These are phyloP conservation scores for Carcina quercana DNA, from an alignment of 2,888 invertebrate genomes.

Conservation along the genomic window DNA sequence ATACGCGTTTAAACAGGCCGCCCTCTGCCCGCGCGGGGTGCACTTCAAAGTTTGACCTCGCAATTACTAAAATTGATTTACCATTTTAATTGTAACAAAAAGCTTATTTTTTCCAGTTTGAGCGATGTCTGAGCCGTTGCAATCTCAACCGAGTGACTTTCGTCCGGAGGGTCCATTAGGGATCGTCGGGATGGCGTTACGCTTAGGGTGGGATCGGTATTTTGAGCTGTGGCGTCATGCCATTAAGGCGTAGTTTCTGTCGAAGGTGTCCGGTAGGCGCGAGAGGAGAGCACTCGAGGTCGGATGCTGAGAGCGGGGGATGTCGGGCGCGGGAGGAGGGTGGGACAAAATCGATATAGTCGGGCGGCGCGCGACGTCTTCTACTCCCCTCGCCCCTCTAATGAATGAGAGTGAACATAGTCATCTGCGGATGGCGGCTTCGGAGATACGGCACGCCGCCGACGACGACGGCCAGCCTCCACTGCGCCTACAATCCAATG, in stretches of 20 bases:
- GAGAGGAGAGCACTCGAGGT: slow-evolving; percentile 73
- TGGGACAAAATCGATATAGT: slow-evolving; percentile 71
- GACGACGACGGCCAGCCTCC: slow-evolving; percentile 34
- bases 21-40: slow-evolving; percentile 32
- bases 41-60: slow-evolving; percentile 69
- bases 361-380: slow-evolving; percentile 73
- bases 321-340: slow-evolving; percentile 47
- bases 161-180: slow-evolving; percentile 64
- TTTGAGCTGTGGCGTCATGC: slow-evolving; percentile 65
- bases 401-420: slow-evolving; percentile 72
- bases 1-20: slow-evolving; percentile 48
- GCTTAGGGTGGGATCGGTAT: slow-evolving; percentile 41
- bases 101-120: slow-evolving; percentile 68
- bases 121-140: slow-evolving; percentile 49
- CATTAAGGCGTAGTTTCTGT: slow-evolving; percentile 69
- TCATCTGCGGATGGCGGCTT: slow-evolving; percentile 67
- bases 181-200: slow-evolving; percentile 45
- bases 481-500: slow-evolving; percentile 33
- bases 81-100: slow-evolving; percentile 74
- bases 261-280: slow-evolving; percentile 68
- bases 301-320: slow-evolving; percentile 70
- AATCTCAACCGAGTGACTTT: slow-evolving; percentile 72
- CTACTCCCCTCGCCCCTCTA: slow-evolving; percentile 59
- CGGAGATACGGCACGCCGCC: slow-evolving; percentile 45
- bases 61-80: slow-evolving; percentile 74